Conservation (phyloP, 2,113 vertebrate genomes). For the Stercorarius parasiticus region DNA sequence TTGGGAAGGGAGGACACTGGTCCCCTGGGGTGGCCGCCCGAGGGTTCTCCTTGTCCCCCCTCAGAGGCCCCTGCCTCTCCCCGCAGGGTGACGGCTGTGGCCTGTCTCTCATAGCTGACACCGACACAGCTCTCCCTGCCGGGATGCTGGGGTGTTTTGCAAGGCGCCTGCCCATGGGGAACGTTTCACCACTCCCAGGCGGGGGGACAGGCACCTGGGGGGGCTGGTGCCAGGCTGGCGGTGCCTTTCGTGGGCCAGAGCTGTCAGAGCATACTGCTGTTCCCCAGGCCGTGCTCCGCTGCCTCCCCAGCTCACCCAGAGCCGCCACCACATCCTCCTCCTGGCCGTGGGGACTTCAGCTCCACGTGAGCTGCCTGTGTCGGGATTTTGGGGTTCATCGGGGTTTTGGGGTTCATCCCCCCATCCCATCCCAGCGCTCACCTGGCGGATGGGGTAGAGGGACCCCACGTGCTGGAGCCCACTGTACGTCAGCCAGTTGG, state of each 20-base stretch:
- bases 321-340: background rate
- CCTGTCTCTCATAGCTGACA: background rate
- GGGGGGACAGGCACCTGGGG: background rate
- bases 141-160: background rate
- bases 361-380: accelerated
- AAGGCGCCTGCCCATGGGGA: background rate
- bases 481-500: conserved; percentile 93
- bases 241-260: background rate
- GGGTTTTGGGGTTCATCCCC: background rate
- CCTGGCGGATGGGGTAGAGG: conserved; percentile 89
- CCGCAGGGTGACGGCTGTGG: background rate
- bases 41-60: accelerated
- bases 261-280: background rate
- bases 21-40: background rate
- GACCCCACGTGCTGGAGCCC: conserved; percentile 86
- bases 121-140: accelerated
- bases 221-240: background rate
- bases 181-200: background rate
- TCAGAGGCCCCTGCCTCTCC: background rate
- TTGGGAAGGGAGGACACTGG: background rate
- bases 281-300: background rate
- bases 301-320: background rate
- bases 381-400: accelerated
- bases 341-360: accelerated
- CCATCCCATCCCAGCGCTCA: background rate